These are phyloP conservation scores for Mythimna vitellina DNA, from an alignment of 2,888 invertebrate genomes.

Conservation along the genomic window DNA sequence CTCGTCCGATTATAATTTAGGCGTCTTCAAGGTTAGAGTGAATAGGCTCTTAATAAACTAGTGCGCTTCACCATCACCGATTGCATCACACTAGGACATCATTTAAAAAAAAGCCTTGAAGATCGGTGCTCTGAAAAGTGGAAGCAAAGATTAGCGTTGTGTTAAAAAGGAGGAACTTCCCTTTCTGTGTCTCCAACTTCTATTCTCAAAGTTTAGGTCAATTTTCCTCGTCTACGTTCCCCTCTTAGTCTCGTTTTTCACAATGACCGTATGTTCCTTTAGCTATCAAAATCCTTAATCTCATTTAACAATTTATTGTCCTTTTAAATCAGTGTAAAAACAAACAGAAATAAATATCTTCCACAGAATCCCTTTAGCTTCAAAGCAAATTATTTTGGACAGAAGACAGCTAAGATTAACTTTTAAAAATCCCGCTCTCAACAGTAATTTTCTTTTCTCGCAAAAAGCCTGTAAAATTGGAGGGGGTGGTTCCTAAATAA, in stretches of 20 bases:
- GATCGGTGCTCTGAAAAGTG: not conserved
- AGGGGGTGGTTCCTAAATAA: constrained; percentile 71
- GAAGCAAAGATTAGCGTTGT: not conserved
- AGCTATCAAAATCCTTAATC: not conserved
- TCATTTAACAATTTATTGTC: not conserved
- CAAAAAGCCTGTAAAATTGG: constrained; percentile 62
- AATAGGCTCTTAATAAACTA: too few relatives aligned
- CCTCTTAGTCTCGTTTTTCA: not conserved
- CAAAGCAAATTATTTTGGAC: constrained; percentile 60
- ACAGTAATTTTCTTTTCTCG: constrained; percentile 61
- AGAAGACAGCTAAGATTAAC: constrained; percentile 60
- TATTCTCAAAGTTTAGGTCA: not conserved
- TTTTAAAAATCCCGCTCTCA: constrained; percentile 58
- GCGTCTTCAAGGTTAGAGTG: too few relatives aligned
- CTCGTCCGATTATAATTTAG: too few relatives aligned
- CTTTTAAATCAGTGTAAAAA: constrained; percentile 10
- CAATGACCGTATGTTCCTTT: not conserved
- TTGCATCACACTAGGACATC: too few relatives aligned
- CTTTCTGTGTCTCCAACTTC: not conserved
- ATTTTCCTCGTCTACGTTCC: not conserved
- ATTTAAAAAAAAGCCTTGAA: too few relatives aligned
- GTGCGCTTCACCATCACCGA: too few relatives aligned
- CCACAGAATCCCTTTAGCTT: constrained; percentile 44
- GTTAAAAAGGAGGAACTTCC: not conserved
- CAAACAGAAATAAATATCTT: constrained; percentile 44